phyloP scores from a whole-genome alignment of 92 coral and sea anemone genomes.

The Paramuricea clavata region DNA sequence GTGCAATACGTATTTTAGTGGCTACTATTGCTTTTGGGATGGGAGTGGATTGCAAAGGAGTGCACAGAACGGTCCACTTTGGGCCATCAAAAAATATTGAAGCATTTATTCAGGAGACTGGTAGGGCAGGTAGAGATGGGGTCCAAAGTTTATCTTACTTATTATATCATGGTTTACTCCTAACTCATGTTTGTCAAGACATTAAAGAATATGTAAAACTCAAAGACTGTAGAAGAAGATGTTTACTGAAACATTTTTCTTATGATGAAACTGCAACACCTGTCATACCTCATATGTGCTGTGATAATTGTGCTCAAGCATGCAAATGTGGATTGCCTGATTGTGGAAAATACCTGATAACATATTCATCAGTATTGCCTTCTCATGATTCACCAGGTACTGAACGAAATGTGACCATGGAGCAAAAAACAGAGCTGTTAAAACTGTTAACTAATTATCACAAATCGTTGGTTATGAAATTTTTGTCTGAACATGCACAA shows the following conservation, averaged over 20 bases:
- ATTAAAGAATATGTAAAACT: constrained; percentile 24
- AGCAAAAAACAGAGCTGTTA: constrained; percentile 33
- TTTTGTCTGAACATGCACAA: constrained; percentile 19
- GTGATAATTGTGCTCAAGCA: constrained; percentile 46
- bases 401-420: constrained; percentile 44
- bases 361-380: constrained; percentile 26
- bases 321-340: constrained; percentile 30
- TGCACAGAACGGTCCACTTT: constrained; percentile 47
- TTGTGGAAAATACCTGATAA: constrained; percentile 36
- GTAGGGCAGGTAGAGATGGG: constrained; percentile 56
- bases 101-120: constrained; percentile 48
- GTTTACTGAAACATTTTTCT: constrained; percentile 28
- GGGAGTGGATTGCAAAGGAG: constrained; percentile 56
- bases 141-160: constrained; percentile 27
- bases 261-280: background rate
- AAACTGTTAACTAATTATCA: constrained; percentile 40
- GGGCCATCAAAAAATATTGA: constrained; percentile 57
- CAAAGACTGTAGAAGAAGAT: constrained; percentile 43
- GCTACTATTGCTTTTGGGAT: constrained; percentile 62
- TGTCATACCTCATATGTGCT: constrained; percentile 34
- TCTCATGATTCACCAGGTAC: background rate
- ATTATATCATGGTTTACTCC: constrained; percentile 45
- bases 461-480: constrained; percentile 30
- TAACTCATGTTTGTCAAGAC: constrained; percentile 45
- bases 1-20: constrained; percentile 43